Evolutionary conservation across 2,797 vertebrate genomes (phyloP).

Genomic region (Cygnus olor): DNA sequence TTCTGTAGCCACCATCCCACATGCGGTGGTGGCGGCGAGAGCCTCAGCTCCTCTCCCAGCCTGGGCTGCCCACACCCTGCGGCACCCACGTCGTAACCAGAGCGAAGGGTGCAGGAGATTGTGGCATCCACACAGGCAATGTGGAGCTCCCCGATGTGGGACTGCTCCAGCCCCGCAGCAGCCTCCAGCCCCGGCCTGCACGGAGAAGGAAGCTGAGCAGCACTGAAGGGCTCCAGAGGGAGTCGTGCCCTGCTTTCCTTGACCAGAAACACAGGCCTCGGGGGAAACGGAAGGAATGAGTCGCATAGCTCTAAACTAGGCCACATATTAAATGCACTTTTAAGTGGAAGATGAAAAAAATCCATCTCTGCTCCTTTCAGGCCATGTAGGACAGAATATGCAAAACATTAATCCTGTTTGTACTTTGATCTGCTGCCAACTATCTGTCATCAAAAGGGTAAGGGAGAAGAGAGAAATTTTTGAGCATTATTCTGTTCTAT

Average conservation of each 20-base stretch:
- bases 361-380: constrained; percentile 64
- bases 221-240: constrained; percentile 57
- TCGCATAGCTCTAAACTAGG: constrained; percentile 55
- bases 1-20: not conserved
- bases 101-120: not conserved
- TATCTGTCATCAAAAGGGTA: constrained; percentile 62
- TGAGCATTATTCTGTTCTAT: constrained; percentile 30
- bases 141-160: not conserved
- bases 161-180: not conserved
- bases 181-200: not conserved
- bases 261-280: constrained; percentile 62
- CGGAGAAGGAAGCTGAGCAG: not conserved
- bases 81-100: not conserved
- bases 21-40: accelerated
- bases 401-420: constrained; percentile 69
- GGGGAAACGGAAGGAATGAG: constrained; percentile 59
- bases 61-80: too few relatives aligned
- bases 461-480: constrained; percentile 39
- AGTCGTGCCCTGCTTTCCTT: constrained; percentile 58
- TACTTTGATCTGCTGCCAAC: constrained; percentile 64
- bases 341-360: constrained; percentile 67
- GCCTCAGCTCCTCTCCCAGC: too few relatives aligned
- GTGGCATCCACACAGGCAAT: not conserved
- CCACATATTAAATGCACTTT: constrained; percentile 55
- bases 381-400: constrained; percentile 64